These are phyloP conservation scores for Hydrochoerus hydrochaeris DNA, from an alignment of 2,113 vertebrate genomes.

Conservation along the genomic window DNA sequence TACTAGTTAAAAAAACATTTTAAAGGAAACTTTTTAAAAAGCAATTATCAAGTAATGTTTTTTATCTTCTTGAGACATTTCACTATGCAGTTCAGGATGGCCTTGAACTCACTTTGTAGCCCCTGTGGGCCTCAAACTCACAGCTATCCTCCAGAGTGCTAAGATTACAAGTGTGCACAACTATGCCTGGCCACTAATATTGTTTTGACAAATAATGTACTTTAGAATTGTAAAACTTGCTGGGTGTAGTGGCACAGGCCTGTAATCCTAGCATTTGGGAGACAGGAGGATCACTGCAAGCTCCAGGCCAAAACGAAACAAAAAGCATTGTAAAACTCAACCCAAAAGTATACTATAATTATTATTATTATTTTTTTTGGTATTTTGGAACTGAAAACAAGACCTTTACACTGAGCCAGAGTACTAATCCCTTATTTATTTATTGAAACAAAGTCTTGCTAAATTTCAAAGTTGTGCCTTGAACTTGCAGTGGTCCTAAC, in stretches of 20 bases:
- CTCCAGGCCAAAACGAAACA: too few species aligned
- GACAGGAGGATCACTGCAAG: too few species aligned
- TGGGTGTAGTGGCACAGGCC: too few species aligned
- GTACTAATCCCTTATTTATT: neutral
- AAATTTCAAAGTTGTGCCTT: neutral
- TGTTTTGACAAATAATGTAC: neutral
- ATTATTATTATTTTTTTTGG: neutral
- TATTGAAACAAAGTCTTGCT: neutral
- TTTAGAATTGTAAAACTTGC: neutral
- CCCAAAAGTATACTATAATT: neutral
- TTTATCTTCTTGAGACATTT: neutral
- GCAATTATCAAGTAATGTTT: conserved; percentile 13
- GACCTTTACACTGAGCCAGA: neutral
- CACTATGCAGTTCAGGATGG: neutral
- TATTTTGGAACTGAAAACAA: neutral
- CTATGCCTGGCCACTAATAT: neutral
- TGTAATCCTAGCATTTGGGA: too few species aligned
- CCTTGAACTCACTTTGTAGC: neutral
- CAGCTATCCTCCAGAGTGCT: neutral
- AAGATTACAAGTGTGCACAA: neutral
- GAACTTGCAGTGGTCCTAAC: neutral
- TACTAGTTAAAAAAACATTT: conserved; percentile 20
- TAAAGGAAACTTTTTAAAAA: neutral
- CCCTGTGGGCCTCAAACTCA: neutral
- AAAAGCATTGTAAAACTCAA: neutral